Evolutionary conservation across 2,888 invertebrate genomes (phyloP).

Genomic region (Calliopum simillimum): DNA sequence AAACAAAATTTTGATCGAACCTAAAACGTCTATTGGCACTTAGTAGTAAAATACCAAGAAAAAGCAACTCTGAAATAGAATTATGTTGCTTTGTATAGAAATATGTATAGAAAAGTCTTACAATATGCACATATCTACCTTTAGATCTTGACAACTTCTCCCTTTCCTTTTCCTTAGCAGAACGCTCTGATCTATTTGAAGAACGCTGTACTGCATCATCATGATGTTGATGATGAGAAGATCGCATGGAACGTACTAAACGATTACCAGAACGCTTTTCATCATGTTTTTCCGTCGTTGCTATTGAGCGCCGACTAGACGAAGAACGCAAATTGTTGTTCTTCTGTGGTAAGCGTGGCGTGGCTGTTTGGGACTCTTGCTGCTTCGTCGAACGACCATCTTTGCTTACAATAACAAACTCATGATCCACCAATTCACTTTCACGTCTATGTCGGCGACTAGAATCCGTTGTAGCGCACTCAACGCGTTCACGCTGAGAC

Average conservation of each 20-base stretch:
- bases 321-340: constrained; percentile 27
- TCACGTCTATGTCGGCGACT: constrained; percentile 43
- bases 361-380: constrained; percentile 28
- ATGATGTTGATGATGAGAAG: constrained; percentile 40
- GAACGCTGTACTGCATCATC: constrained; percentile 48
- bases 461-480: constrained; percentile 47
- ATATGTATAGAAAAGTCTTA: too few species aligned
- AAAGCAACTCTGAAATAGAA: constrained; percentile 56
- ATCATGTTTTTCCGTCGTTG: constrained; percentile 33
- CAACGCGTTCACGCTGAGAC: constrained; percentile 53
- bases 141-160: constrained; percentile 49
- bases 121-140: constrained; percentile 39
- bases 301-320: constrained; percentile 27
- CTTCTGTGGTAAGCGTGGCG: constrained; percentile 27
- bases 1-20: constrained; percentile 48
- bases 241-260: constrained; percentile 50
- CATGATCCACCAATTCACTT: constrained; percentile 42
- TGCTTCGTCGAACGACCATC: constrained; percentile 30
- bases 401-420: too few species aligned
- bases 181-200: constrained; percentile 48
- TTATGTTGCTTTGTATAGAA: neutral
- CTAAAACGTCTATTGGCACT: constrained; percentile 61
- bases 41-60: constrained; percentile 62
- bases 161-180: constrained; percentile 52
- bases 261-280: constrained; percentile 47